Evolutionary conservation across 2,797 vertebrate genomes (phyloP).

Genomic region (Artibeus lituratus): DNA sequence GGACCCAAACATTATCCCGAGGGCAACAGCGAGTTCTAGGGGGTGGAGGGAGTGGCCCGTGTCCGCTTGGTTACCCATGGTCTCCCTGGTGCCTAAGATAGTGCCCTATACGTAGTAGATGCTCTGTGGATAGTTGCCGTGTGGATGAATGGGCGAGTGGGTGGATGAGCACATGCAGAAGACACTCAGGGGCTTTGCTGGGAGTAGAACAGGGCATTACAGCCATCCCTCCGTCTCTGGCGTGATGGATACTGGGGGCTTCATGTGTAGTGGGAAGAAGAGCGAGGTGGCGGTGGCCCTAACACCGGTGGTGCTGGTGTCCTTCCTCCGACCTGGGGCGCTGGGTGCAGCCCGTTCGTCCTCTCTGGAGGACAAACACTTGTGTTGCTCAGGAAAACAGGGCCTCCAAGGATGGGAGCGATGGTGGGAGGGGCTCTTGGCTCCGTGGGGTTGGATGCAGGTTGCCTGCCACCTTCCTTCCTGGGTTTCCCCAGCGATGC

Average conservation of each 20-base stretch:
- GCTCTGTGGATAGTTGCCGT: neutral
- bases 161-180: neutral
- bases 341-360: neutral
- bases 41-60: neutral
- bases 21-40: rapidly evolving
- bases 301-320: neutral
- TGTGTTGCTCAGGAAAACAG: neutral
- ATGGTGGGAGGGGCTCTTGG: rapidly evolving
- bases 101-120: neutral
- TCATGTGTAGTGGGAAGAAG: neutral
- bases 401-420: neutral
- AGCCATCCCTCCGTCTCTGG: neutral
- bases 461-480: neutral
- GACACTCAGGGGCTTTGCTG: neutral
- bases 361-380: neutral
- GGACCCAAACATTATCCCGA: neutral
- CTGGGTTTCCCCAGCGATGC: neutral
- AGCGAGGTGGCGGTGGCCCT: neutral
- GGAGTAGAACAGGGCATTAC: rapidly evolving
- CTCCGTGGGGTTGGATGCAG: neutral
- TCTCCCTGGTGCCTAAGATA: neutral
- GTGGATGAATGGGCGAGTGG: neutral
- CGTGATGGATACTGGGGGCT: rapidly evolving
- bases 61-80: neutral
- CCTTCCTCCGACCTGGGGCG: rapidly evolving